Evolutionary conservation across 1,140 invertebrate species (phyloP).

Genomic region (Delia radicum): DNA sequence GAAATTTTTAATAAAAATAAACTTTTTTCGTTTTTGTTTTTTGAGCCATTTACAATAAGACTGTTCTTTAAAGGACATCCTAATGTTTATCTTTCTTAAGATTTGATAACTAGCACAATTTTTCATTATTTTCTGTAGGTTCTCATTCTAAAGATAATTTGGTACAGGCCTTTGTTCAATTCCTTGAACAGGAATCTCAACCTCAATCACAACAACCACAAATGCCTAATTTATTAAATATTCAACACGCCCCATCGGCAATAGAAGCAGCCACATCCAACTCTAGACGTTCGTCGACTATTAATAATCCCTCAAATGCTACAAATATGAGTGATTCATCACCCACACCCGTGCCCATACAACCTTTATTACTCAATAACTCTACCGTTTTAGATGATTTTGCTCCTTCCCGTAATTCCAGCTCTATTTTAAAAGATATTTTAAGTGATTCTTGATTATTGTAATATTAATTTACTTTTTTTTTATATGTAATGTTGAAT

Average conservation of each 20-base stretch:
- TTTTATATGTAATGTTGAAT: constrained; percentile 16
- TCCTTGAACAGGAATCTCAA: constrained; percentile 82
- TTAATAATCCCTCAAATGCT: background rate
- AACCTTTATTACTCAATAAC: constrained; percentile 60
- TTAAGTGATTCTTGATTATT: constrained; percentile 65
- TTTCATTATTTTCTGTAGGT: constrained; percentile 6
- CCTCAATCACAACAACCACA: constrained; percentile 66
- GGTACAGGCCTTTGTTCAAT: constrained; percentile 86
- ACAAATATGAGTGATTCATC: constrained; percentile 32
- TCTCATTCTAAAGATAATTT: constrained; percentile 57
- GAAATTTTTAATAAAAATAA: no score
- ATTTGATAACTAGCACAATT: background rate
- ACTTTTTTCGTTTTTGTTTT: no score
- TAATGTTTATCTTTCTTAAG: no score
- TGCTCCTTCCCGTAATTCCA: constrained; percentile 65
- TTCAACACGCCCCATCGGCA: background rate
- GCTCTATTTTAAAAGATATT: constrained; percentile 70
- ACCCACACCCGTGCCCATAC: constrained; percentile 26
- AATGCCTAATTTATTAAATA: constrained; percentile 56
- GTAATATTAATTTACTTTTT: constrained; percentile 31
- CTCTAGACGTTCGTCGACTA: constrained; percentile 14
- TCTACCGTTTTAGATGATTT: constrained; percentile 65
- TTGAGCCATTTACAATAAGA: no score
- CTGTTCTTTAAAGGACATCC: no score
- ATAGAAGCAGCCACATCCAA: background rate